Percentiles rank a stretch among this genome's conserved stretches.
Evolutionary conservation across 2,113 vertebrate genomes (phyloP).

Genomic region (Galbula dea): DNA sequence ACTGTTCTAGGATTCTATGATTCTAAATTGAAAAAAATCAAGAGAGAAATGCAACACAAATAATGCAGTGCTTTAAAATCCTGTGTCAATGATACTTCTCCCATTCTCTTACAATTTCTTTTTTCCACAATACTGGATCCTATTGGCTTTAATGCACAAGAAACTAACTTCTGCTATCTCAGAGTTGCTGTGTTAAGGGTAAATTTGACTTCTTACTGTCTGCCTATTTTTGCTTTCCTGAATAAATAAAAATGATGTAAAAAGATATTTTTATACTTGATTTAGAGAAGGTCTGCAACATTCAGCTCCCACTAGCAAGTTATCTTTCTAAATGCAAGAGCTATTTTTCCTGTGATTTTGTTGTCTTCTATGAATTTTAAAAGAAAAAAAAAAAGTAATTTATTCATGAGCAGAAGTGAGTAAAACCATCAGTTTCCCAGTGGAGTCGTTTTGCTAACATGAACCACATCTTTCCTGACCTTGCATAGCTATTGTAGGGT

Average conservation of each 20-base stretch:
- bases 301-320: background rate
- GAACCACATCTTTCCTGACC: slow-evolving; percentile 25
- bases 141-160: background rate
- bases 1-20: too few species aligned
- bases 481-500: background rate
- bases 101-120: background rate
- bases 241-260: slow-evolving; percentile 20
- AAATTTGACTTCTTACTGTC: background rate
- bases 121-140: background rate
- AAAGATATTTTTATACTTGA: slow-evolving; percentile 20
- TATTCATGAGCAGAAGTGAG: slow-evolving; percentile 43
- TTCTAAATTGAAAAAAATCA: too few species aligned
- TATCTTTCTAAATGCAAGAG: slow-evolving; percentile 9
- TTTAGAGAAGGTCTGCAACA: background rate
- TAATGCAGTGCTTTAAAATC: background rate
- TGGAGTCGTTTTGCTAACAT: background rate
- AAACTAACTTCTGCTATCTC: background rate
- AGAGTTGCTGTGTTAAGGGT: background rate
- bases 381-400: background rate
- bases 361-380: slow-evolving; percentile 14
- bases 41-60: background rate
- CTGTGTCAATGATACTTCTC: background rate
- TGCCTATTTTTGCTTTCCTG: background rate
- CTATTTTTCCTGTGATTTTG: background rate
- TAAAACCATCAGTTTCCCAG: background rate